A percentile compares a stretch with the other conserved stretches of the same genome.
Conservation (phyloP, 1,140 invertebrate genomes). For the Panulirus ornatus region DNA sequence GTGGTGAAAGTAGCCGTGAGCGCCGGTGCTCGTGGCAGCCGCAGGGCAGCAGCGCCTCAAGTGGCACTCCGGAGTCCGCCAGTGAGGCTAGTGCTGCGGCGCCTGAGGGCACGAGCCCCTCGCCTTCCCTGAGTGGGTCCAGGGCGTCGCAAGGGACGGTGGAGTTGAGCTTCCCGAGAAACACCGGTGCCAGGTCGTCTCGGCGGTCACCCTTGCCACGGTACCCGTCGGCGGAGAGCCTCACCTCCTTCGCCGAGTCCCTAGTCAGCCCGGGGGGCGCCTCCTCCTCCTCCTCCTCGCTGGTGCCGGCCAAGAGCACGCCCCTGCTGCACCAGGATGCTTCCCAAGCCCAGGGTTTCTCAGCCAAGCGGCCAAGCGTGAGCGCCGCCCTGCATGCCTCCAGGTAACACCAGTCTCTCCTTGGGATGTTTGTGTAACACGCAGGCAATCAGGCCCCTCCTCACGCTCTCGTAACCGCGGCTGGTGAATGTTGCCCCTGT, state of each 20-base stretch:
- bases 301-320: conserved; percentile 69
- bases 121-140: not conserved
- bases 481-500: too few species aligned
- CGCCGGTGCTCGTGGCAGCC: conserved; percentile 58
- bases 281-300: conserved; percentile 33
- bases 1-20: conserved; percentile 31
- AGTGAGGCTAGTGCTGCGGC: conserved; percentile 15
- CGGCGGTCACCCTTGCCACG: conserved; percentile 49
- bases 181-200: conserved; percentile 32
- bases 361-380: conserved; percentile 36
- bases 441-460: too few species aligned
- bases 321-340: conserved; percentile 52
- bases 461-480: too few species aligned
- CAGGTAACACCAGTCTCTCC: conserved; percentile 26
- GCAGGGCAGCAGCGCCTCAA: not conserved
- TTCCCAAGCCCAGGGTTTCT: conserved; percentile 11
- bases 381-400: conserved; percentile 47
- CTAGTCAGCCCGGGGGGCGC: conserved; percentile 46
- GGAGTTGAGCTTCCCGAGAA: not conserved
- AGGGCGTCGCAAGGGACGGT: not conserved
- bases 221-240: conserved; percentile 60
- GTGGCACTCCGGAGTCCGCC: not conserved
- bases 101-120: conserved; percentile 8
- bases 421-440: too few species aligned
- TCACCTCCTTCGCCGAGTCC: conserved; percentile 64